Evolutionary conservation across 1,140 invertebrate genomes (phyloP).

Genomic region (Babylonia areolata): DNA sequence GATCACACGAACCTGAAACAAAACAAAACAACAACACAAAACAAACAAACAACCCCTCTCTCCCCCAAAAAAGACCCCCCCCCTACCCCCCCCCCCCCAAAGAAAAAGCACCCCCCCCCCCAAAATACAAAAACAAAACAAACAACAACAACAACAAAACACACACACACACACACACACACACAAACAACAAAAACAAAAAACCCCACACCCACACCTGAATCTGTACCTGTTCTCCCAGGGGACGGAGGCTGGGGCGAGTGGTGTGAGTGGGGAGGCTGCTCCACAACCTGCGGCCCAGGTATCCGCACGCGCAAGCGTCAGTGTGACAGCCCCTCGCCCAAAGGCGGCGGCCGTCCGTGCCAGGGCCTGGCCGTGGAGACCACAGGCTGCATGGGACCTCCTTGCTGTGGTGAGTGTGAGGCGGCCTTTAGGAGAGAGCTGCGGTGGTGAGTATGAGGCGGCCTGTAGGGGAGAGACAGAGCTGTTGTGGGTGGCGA

Average conservation of each 20-base stretch:
- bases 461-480: background rate
- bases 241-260: constrained; percentile 57
- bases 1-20: no score
- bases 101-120: background rate
- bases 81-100: background rate
- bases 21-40: no score
- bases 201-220: background rate
- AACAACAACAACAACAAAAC: no score
- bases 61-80: background rate
- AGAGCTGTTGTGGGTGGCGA: no score
- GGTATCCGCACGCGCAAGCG: constrained; percentile 40
- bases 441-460: background rate
- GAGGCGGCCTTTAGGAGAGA: background rate
- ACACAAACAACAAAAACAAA: no score
- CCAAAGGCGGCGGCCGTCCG: constrained; percentile 55
- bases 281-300: constrained; percentile 42
- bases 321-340: constrained; percentile 46
- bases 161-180: no score
- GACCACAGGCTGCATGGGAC: constrained; percentile 47
- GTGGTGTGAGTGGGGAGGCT: constrained; percentile 50
- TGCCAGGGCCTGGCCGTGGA: constrained; percentile 59
- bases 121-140: no score
- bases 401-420: constrained; percentile 23
- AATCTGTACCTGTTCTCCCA: background rate
- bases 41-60: background rate